Base-by-base conservation (phyloP, 92 coral and sea anemone genomes). In the Pocillopora grandis region DNA sequence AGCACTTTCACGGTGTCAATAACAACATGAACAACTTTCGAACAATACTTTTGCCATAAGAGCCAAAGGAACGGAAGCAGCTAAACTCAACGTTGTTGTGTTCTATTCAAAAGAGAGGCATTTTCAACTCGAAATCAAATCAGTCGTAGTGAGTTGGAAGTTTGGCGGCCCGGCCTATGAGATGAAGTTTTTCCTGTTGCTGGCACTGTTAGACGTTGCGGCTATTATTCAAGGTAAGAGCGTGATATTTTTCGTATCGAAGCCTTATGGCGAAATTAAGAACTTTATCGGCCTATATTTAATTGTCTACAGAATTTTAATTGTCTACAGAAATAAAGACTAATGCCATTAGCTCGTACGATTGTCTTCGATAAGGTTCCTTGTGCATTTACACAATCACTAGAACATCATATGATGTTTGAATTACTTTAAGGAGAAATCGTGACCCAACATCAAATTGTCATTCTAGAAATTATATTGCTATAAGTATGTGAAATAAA, bases 201-300 rank as follows among this genome's bases (percentile, higher is more conserved):
- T 81, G 3, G 21, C 27, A 13, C 20, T 36, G 48, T 7, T 71
- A 2, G 49, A 33, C n/a, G 62, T 37, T 11, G n/a, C 61, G 3
- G 59, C 77, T 70, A 60, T 81, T 10, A 11, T 70, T 59, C 58
- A 71, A 81, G 85, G 85, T 81, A 67, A 68, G 85, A 67, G 17
- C 3, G 10, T 31, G 77, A 58, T 20, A 55, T 27, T 13, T 2
- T 58, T 76, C 31, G 19, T 12, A 42, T 42, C 8, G 4, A 42
- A 42, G 52, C 4, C 52, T 42, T 42, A 42, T 3, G 52, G 52
- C 8, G 52, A 42, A 42, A 42, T 42, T 58, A 1, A 0, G 35
- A 58, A 14, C n/a, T 66, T 23, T 66, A 35, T 5, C 70, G 70
- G 37, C 4, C 2, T 73, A 55, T 7, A 3, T 42, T 42, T 42